Conservation (phyloP, 1,140 invertebrate species). For the Hycleus cichorii region DNA sequence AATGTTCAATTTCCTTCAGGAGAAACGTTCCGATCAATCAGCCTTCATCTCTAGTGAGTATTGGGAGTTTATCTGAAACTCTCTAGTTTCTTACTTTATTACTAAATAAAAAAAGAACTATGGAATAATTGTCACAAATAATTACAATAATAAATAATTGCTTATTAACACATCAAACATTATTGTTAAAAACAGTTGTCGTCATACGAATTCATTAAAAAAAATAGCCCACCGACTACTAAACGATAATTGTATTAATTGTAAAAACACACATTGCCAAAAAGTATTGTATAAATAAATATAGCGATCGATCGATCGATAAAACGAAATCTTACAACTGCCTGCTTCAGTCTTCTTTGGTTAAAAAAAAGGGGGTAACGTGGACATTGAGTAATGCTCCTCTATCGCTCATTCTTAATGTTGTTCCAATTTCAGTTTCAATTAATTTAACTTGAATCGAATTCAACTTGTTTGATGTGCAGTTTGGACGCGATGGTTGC, state of each 20-base stretch:
- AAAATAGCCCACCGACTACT: neutral
- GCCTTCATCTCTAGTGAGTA: slow-evolving; percentile 37
- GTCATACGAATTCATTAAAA: neutral
- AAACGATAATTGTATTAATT: neutral
- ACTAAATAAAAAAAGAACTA: slow-evolving; percentile 10
- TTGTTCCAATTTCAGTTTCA: neutral
- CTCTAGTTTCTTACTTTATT: neutral
- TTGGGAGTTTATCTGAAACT: slow-evolving; percentile 23
- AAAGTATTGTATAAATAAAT: too few relatives aligned
- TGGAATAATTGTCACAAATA: slow-evolving; percentile 31
- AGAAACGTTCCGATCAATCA: slow-evolving; percentile 24
- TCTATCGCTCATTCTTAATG: neutral
- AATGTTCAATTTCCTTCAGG: slow-evolving; percentile 6
- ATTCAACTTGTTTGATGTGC: neutral
- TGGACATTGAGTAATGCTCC: slow-evolving; percentile 24
- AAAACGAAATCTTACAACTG: slow-evolving; percentile 24
- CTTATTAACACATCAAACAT: neutral
- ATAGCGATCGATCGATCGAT: too few relatives aligned
- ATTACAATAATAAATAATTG: slow-evolving; percentile 5
- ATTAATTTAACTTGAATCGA: slow-evolving; percentile 6
- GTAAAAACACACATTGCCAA: neutral
- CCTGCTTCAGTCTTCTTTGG: slow-evolving; percentile 41
- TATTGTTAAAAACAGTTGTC: neutral
- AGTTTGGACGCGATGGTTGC: slow-evolving; percentile 18
- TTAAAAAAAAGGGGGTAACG: slow-evolving; percentile 31